Base-by-base conservation (phyloP, 2,888 invertebrate species). In the Drosophila tripunctata region DNA sequence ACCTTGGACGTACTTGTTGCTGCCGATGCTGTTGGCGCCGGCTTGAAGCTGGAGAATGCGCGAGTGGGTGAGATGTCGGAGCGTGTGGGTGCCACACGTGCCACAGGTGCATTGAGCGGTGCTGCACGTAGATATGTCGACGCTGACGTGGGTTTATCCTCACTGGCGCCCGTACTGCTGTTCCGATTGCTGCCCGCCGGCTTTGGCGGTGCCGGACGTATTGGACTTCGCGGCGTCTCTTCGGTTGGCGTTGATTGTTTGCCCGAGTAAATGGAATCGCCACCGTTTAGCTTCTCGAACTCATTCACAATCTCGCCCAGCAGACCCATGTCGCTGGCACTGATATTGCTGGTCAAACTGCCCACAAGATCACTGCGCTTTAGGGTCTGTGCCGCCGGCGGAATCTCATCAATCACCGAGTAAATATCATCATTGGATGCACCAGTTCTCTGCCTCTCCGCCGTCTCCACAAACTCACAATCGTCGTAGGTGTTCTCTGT, bases 231-330 rank as follows among this genome's bases (percentile, higher is more conserved):
- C 4, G 76, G 8, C 93, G 94, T 93, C 93, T 73, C 55, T 38
- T 72, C 50, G 12, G 21, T 14, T 6, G 93, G 93, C 80, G 94
- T 94, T 56, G 93, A 43, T 6, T 63, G 52, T 31, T 86, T 86
- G 30, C 95, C 95, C 0, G 96, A 96, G 89, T 97, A 97, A 75
- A 97, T 96, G 0, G 96, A 96, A 79, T 97, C 96, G 31, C 95
- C 96, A 30, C 96, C 95, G 89, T 97, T 97, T 27, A 96, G 92
- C 80, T 95, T 95, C 81, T 97, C 96, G 83, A 97, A 97, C 91
- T 97, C 97, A 38, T 94, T 94, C 0, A 97, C 97, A 61, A 97
- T 97, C 91, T 97, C 97, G 5, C 96, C 95, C 0, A 97, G 91
- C 15, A 97, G 91, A 0, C 96, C 96, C 92, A 96, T 94, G 68